Evolutionary conservation across 2,888 invertebrate genomes (phyloP), one percentile per base, ranked within the genome.

Genomic region (Pterostichus niger): DNA sequence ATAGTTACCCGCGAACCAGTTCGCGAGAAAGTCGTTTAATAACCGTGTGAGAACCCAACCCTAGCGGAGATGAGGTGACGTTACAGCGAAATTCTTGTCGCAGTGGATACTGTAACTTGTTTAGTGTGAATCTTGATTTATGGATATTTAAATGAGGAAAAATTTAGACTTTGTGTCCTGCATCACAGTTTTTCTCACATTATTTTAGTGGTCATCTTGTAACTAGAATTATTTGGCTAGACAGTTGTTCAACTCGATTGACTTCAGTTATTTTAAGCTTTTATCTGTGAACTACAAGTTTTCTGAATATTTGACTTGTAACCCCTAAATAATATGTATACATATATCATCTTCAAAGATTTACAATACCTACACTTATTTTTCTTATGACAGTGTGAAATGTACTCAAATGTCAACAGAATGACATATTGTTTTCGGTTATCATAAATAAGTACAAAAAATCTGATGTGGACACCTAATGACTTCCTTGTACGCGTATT

Each of bases 81-180:
- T 35, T 35, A 46, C 46, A 46, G 46, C 2, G 11, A 49, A 13
- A 49, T n/a, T 49, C 1, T 49, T 13, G n/a, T 49, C 5, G n/a
- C 33, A 59, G 11, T 33, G 33, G 64, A 64, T 64, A 64, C 64
- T 64, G 64, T 64, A 64, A 64, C 64, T 64, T 35, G 64, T 64
- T 64, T 40, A 40, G 7, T 40, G 49, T 13, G 11, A 13, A 49
- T 49, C n/a, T 49, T 49, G 49, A 49, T 11, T 49, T 49, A 49
- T 49, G 49, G 49, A 49, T 49, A 49, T 49, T 49, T 49, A 49
- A 49, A 49, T 49, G 49, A 49, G 13, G 49, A 49, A 13, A 49
- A 49, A 9, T 6, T 49, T 49, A 2, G 5, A n/a, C 1, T 1
- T 11, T 9, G n/a, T 0, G 5, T 40, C 6, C 40, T 7, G 3